Conservation (phyloP, 2,113 vertebrate species). For the Larimichthys polyactis region DNA sequence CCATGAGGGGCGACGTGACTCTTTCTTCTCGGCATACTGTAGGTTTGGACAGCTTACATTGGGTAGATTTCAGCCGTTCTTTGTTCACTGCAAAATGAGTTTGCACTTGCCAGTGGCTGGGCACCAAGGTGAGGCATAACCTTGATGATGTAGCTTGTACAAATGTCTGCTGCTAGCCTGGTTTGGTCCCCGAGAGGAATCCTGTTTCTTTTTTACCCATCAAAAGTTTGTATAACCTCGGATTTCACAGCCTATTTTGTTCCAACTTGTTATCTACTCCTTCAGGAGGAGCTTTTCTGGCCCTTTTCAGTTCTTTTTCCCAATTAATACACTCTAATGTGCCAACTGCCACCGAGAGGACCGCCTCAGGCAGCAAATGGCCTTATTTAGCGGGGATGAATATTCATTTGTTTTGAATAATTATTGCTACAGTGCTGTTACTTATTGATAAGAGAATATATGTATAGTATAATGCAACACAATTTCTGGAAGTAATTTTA, state of each 20-base stretch:
- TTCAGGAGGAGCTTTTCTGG: constrained; percentile 60
- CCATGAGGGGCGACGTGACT: background rate
- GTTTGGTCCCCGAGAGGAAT: constrained; percentile 22
- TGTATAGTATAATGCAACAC: constrained; percentile 40
- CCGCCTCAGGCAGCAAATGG: constrained; percentile 69
- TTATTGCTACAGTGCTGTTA: constrained; percentile 64
- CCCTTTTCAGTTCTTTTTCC: constrained; percentile 59
- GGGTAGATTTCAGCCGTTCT: constrained; percentile 13
- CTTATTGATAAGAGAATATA: constrained; percentile 72
- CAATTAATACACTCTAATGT: constrained; percentile 69
- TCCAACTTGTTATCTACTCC: constrained; percentile 67
- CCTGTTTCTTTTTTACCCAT: constrained; percentile 22
- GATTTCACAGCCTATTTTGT: constrained; percentile 55
- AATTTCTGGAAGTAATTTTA: constrained; percentile 44
- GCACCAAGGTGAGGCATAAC: constrained; percentile 25
- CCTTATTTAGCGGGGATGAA: constrained; percentile 76
- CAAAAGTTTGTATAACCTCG: constrained; percentile 58
- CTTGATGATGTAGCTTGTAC: constrained; percentile 38
- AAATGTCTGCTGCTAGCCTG: constrained; percentile 22
- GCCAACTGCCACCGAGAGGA: constrained; percentile 53
- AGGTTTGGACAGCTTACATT: background rate
- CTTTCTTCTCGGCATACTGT: background rate
- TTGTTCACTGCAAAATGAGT: constrained; percentile 39
- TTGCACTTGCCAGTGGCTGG: constrained; percentile 17
- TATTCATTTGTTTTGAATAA: constrained; percentile 76